Percentiles rank a stretch among this genome's conserved stretches.
Conservation (phyloP, 2,113 vertebrate species). For the Calyptommatus sinebrachiatus region DNA sequence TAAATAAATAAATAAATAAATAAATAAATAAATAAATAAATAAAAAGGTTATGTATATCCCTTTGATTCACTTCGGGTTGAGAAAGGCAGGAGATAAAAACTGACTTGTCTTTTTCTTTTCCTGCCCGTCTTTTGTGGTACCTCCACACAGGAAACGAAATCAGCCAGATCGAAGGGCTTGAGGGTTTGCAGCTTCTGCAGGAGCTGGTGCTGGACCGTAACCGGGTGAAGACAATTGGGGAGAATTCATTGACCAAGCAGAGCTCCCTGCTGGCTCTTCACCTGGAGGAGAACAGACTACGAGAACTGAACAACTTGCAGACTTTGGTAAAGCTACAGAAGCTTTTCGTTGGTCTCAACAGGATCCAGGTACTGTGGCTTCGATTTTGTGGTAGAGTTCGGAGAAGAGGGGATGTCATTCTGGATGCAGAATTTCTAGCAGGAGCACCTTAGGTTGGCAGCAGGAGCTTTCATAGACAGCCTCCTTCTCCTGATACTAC, state of each 20-base stretch:
- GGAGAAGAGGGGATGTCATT: background rate
- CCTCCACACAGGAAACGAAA: conserved; percentile 79
- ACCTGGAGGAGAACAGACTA: conserved; percentile 81
- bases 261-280: conserved; percentile 74
- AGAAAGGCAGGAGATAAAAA: no score
- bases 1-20: no score
- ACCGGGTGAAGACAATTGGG: conserved; percentile 75
- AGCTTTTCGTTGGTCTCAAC: conserved; percentile 81
- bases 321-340: conserved; percentile 73
- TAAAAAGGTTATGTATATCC: no score
- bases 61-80: background rate
- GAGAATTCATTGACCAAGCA: conserved; percentile 78
- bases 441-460: no score
- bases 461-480: no score
- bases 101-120: background rate
- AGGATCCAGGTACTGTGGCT: conserved; percentile 80
- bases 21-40: no score
- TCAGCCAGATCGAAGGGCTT: conserved; percentile 83
- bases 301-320: conserved; percentile 77
- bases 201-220: conserved; percentile 81
- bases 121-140: background rate
- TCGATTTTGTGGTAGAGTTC: background rate
- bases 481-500: background rate
- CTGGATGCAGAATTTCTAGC: no score
- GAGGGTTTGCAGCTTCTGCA: conserved; percentile 76